Evolutionary conservation across 2,113 vertebrate species (phyloP), one percentile per base, ranked within the genome.

Genomic region (Clarias macrocephalus): DNA sequence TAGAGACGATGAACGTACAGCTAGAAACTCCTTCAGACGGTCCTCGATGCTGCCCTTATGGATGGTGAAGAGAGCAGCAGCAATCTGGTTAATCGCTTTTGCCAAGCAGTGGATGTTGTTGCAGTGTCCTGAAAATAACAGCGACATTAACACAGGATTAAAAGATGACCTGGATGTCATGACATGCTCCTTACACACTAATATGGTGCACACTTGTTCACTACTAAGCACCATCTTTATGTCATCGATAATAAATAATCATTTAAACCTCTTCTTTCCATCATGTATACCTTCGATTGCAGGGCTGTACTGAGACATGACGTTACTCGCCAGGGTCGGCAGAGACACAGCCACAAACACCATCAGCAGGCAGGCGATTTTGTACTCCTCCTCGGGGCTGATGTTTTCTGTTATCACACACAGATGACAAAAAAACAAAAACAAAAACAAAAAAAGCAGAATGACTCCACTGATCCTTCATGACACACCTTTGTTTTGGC

Each of bases 41-140:
- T 99, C 98, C 94, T 99, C 98, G 89, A 99, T 99, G 96, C 98
- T 99, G 90, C 98, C 98, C 95, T 99, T 99, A 94, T 99, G 98
- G 93, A 99, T 99, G 91, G 98, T 99, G 92, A 99, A 99, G 80
- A 99, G 96, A 87, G 98, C 98, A 37, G 98, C 98, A 83, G 98
- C 98, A 25, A 99, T 99, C 96, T 99, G 98, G 94, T 99, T 99
- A 94, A 99, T 97, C 76, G 98, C 98, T 94, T 99, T 99, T 82
- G 98, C 98, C 96, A 99, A 93, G 92, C 98, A 99, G 89, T 99
- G 98, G 91, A 99, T 99, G 94, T 99, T 99, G 95, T 99, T 99
- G 93, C 98, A 99, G 91, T 99, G 98, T 23, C 98, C 98, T 99
- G 91, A 90, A 94, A 90, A 23, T 48, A 48, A 7, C 48, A 48